Evolutionary conservation across 2,888 invertebrate genomes (phyloP), one percentile per base, ranked within the genome.

Genomic region (Drosophila mayaguana): DNA sequence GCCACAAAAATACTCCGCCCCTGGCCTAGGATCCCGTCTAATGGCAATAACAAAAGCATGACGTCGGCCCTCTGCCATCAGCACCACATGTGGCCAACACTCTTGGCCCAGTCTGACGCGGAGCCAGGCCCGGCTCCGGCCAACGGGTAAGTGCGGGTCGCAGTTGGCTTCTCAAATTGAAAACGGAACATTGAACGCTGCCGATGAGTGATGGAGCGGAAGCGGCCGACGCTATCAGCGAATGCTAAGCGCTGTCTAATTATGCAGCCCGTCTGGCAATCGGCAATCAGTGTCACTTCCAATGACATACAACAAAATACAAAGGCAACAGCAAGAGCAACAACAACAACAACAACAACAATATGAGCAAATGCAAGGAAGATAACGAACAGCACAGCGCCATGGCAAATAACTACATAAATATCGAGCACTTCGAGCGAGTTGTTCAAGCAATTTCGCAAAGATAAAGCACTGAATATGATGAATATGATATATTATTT

Each of bases 241-340:
- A 70, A 82, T 72, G 72, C 69, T 79, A 78, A 82, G 69, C 83
- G 64, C 70, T 65, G 56, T 66, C 74, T 88, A 88, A 88, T 83
- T 83, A 88, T 83, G 83, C 86, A 84, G 82, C 45, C 53, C 71
- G 64, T 71, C 80, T 61, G 54, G 40, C 81, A 55, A 81, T 81
- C 81, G 76, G 59, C 76, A 78, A 81, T 63, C 78, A 81, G 85
- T 82, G 87, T 79, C 78, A 78, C 78, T 78, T 74, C 67, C 78
- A 79, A 78, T 74, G 78, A 72, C 81, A 70, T 36, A 61, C 81
- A 80, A 59, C 56, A 57, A 65, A 16, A 54, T 50, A 62, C 40
- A 70, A 55, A 36, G 36, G 8, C 20, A 38, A 53, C 43, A 62
- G 46, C 38, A 70, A 42, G 28, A n/a, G 9, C 28, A 32, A 11